These are phyloP conservation scores for Drosophila orena DNA, from an alignment of 1,140 invertebrate species.

Conservation along the genomic window DNA sequence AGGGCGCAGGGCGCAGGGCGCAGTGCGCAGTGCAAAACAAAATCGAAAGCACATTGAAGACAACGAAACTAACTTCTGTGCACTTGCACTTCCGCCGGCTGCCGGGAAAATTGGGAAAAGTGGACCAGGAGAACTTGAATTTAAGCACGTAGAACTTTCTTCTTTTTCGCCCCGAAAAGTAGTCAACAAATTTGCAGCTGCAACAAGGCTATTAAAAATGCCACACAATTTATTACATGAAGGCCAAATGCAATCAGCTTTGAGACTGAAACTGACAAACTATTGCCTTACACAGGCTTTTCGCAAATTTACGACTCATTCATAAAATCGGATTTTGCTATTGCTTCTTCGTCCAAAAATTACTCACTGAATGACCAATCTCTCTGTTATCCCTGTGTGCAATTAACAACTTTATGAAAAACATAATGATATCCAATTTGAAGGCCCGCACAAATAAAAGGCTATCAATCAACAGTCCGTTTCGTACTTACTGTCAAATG, in stretches of 20 bases:
- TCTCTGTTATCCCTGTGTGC: background rate
- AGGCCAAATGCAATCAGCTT: conserved; percentile 52
- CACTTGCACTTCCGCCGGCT: conserved; percentile 48
- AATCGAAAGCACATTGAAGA: conserved; percentile 82
- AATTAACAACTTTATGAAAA: conserved; percentile 10
- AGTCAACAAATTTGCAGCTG: conserved; percentile 46
- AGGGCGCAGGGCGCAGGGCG: conserved; percentile 33
- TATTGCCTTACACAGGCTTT: too few species aligned
- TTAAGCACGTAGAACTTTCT: conserved; percentile 70
- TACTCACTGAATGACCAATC: background rate
- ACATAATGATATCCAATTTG: conserved; percentile 10
- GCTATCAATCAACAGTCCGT: conserved; percentile 6
- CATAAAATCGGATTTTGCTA: too few species aligned
- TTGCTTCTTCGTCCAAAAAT: background rate
- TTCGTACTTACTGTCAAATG: conserved; percentile 86
- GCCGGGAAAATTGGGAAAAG: conserved; percentile 11
- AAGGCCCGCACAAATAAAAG: conserved; percentile 1
- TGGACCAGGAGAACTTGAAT: conserved; percentile 61
- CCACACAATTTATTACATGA: conserved; percentile 71
- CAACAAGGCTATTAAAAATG: conserved; percentile 72
- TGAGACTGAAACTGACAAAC: conserved; percentile 25
- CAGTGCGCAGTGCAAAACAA: conserved; percentile 59
- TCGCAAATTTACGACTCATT: too few species aligned
- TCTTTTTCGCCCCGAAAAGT: conserved; percentile 40
- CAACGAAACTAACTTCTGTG: conserved; percentile 64